phyloP scores from a whole-genome alignment of 2,797 vertebrate species.

The Microctenopoma steveboyesi region DNA sequence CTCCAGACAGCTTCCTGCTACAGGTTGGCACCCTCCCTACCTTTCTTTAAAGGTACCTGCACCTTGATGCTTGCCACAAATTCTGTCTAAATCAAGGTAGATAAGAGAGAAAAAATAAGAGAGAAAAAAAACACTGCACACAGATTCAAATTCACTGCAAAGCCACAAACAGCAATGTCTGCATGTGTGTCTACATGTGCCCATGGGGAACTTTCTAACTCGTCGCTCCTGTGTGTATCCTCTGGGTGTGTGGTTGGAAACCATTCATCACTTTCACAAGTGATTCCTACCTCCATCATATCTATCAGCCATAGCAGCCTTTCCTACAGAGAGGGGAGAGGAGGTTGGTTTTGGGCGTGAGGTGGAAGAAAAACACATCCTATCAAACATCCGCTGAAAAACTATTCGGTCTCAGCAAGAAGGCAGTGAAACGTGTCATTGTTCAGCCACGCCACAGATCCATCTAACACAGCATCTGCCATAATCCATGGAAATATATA shows the following conservation, averaged over 20 bases:
- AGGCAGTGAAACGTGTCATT: constrained; percentile 32
- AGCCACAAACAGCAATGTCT: constrained; percentile 35
- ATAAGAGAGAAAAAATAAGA: background rate
- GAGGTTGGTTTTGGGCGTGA: constrained; percentile 4
- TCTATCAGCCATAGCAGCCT: constrained; percentile 98
- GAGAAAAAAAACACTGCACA: constrained; percentile 57
- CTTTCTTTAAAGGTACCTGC: no score
- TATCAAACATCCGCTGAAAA: constrained; percentile 27
- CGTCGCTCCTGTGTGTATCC: constrained; percentile 13
- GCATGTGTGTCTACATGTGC: constrained; percentile 11
- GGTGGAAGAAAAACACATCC: constrained; percentile 46
- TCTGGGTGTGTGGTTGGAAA: constrained; percentile 20
- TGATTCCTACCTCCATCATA: constrained; percentile 96
- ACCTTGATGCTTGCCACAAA: no score
- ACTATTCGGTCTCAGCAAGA: constrained; percentile 36
- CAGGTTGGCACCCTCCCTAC: no score
- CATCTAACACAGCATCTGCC: constrained; percentile 13
- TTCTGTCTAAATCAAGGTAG: background rate
- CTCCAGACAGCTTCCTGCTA: no score
- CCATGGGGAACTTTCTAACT: constrained; percentile 26
- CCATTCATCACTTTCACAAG: constrained; percentile 42
- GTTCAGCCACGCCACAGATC: constrained; percentile 14
- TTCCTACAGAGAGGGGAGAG: constrained; percentile 80
- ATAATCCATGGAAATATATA: constrained; percentile 37
- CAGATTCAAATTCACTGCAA: constrained; percentile 57